Evolutionary conservation across 1,140 invertebrate species (phyloP), one percentile per base, ranked within the genome.

Genomic region (Atta colombica): DNA sequence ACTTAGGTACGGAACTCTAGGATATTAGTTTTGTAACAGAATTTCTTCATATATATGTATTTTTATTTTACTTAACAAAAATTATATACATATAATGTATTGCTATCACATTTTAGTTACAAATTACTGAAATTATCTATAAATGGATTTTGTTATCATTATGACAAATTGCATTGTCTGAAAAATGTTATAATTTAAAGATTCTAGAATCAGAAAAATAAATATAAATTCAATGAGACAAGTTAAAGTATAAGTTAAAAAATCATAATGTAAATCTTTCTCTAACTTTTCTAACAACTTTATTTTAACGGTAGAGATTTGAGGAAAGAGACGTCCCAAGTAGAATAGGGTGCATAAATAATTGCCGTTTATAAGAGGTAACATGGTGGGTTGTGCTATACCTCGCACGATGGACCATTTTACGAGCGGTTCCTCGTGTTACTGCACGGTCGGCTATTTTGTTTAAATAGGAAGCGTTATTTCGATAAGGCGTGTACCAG

Each of bases 401-500:
- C 16, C 63, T 81, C 75, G 89, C 87, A 85, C 74, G 74, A 87
- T 55, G 60, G 55, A 55, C 74, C 21, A 90, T 78, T 90, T 90
- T 90, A 90, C 80, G 89, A 90, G 68, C 58, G 49, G 55, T 75
- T 75, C 31, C 69, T 53, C 86, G 80, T 87, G 71, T 80, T 69
- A 87, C 63, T 12, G 63, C 45, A 21, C 58, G 69, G 60, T 39
- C 68, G 21, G 84, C 28, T 87, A 90, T 90, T 90, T 90, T 90
- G 89, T 90, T 90, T 88, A 90, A 90, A 90, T 89, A 77, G 69
- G 65, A 53, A 72, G 85, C n/a, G 80, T 77, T 77, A 63, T 87
- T 25, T 89, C 53, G 88, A 90, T 90, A 90, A 90, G 68, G 49
- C 49, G 6, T 28, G 72, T 60, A 85, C 80, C 61, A 82, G 78